phyloP scores from a whole-genome alignment of 2,888 invertebrate genomes.

The Tribolium freemani region DNA sequence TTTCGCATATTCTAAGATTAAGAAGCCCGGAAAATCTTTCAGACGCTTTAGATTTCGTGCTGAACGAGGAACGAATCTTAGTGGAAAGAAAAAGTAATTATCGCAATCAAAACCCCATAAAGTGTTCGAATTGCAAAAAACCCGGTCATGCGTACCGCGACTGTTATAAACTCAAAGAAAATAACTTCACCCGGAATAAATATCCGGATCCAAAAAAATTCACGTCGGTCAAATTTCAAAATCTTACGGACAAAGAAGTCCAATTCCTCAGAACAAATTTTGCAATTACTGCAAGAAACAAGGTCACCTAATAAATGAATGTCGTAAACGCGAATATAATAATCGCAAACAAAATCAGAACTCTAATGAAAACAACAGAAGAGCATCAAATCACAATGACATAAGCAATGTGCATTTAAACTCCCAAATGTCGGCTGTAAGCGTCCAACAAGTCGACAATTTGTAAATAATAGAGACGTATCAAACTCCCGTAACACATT shows the following conservation, averaged over 20 bases:
- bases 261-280: conserved; percentile 9
- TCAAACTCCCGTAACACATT: too few relatives aligned
- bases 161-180: background rate
- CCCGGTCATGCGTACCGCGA: background rate
- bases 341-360: conserved; percentile 15
- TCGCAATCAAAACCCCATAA: background rate
- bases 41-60: background rate
- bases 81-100: background rate
- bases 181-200: background rate
- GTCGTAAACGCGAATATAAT: conserved; percentile 46
- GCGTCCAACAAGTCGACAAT: too few relatives aligned
- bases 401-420: too few relatives aligned
- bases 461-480: too few relatives aligned
- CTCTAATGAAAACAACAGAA: background rate
- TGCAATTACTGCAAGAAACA: conserved; percentile 43
- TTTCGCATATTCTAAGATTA: background rate
- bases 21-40: background rate
- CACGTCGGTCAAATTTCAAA: conserved; percentile 33
- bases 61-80: background rate
- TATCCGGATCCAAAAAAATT: conserved; percentile 29
- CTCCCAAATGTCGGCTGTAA: too few relatives aligned
- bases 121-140: background rate
- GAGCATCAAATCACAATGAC: background rate
- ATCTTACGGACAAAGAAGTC: background rate
- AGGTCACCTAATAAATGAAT: conserved; percentile 46